Evolutionary conservation across 1,140 invertebrate species (phyloP).

Genomic region (Drosophila serrata): DNA sequence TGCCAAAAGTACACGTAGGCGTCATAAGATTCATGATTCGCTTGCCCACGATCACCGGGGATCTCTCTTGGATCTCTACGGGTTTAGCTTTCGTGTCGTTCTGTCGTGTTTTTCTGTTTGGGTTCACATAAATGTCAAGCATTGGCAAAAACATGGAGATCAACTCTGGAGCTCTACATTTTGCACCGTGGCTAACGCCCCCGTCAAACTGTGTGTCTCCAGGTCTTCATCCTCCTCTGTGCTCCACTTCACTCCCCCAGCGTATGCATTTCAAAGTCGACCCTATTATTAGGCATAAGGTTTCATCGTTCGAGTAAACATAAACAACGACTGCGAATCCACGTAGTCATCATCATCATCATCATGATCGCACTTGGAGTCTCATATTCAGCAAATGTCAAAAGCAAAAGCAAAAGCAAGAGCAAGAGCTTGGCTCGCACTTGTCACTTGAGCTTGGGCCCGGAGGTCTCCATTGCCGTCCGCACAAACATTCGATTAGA

Average conservation of each 20-base stretch:
- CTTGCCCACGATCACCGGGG: conserved; percentile 59
- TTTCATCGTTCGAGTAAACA: conserved; percentile 73
- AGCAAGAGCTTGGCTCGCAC: conserved; percentile 49
- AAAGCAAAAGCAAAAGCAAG: conserved; percentile 74
- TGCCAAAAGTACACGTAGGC: conserved; percentile 83
- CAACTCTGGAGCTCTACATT: conserved; percentile 72
- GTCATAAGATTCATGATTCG: conserved; percentile 80
- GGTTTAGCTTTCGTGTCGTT: conserved; percentile 36
- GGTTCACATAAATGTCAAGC: conserved; percentile 84
- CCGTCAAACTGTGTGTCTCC: conserved; percentile 34
- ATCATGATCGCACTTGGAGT: conserved; percentile 25
- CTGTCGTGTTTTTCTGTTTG: conserved; percentile 63
- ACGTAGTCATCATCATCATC: conserved; percentile 47
- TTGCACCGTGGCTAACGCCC: conserved; percentile 70
- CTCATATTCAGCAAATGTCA: conserved; percentile 71
- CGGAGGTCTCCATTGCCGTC: conserved; percentile 65
- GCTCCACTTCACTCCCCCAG: neutral
- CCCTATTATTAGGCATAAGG: conserved; percentile 79
- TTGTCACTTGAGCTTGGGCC: conserved; percentile 77
- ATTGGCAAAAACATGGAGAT: conserved; percentile 65
- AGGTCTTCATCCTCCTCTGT: neutral
- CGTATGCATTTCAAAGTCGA: conserved; percentile 82
- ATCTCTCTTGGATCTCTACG: conserved; percentile 18
- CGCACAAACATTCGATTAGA: conserved; percentile 44
- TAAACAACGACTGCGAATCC: conserved; percentile 39